phyloP scores from a whole-genome alignment of 2,888 invertebrate species.

The Tipula vernalis region DNA sequence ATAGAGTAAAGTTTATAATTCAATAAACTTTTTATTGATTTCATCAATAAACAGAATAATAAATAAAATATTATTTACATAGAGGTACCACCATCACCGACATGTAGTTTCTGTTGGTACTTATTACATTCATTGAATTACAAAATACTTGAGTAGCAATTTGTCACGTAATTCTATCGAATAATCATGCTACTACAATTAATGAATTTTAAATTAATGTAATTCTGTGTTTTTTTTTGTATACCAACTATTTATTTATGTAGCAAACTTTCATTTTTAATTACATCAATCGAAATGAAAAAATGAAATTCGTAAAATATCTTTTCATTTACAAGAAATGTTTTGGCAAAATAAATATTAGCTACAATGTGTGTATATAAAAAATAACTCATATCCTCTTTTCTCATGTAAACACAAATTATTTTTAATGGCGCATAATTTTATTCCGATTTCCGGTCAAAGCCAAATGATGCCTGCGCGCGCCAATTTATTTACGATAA shows the following conservation, averaged over 20 bases:
- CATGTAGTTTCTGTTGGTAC: too few relatives aligned
- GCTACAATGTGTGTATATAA: not conserved
- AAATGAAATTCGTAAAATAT: too few relatives aligned
- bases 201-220: not conserved
- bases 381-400: not conserved
- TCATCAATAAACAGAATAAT: not conserved
- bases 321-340: too few relatives aligned
- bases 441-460: not conserved
- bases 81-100: too few relatives aligned
- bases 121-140: not conserved
- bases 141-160: not conserved
- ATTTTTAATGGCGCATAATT: not conserved
- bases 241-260: not conserved
- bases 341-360: too few relatives aligned
- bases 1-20: not conserved
- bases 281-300: not conserved
- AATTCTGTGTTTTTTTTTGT: too few relatives aligned
- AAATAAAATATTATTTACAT: too few relatives aligned
- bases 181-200: not conserved
- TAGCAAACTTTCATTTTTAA: not conserved
- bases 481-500: too few relatives aligned
- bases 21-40: not conserved
- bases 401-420: not conserved
- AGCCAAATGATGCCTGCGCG: too few relatives aligned
- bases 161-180: not conserved